phyloP scores from a whole-genome alignment of 2,888 invertebrate genomes.

The Diogma glabrata region DNA sequence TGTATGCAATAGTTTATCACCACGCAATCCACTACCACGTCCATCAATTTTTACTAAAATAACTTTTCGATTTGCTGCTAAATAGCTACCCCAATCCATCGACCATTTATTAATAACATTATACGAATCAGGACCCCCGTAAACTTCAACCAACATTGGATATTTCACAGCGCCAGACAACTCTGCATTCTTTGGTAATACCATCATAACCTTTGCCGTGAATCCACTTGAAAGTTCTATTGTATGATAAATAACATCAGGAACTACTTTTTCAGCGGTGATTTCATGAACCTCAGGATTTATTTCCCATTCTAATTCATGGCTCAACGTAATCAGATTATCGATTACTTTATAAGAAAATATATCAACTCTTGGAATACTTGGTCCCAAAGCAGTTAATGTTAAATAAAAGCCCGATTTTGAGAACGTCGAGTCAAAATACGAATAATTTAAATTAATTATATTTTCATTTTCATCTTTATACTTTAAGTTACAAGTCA shows the following conservation, averaged over 20 bases:
- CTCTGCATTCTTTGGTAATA: conserved; percentile 61
- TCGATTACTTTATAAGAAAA: conserved; percentile 31
- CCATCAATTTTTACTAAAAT: conserved; percentile 86
- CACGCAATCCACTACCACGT: conserved; percentile 76
- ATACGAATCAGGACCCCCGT: conserved; percentile 86
- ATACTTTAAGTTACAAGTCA: conserved; percentile 57
- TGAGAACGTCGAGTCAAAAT: conserved; percentile 51
- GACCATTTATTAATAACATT: conserved; percentile 69
- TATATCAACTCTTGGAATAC: conserved; percentile 60
- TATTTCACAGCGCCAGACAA: conserved; percentile 54
- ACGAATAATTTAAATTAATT: conserved; percentile 26
- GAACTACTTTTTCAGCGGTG: conserved; percentile 41
- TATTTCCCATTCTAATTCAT: conserved; percentile 49
- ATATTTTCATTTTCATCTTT: not conserved
- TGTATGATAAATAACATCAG: conserved; percentile 45
- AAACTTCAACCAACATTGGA: conserved; percentile 76
- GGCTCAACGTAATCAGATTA: conserved; percentile 18
- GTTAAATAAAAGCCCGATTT: conserved; percentile 52
- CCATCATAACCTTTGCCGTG: conserved; percentile 60
- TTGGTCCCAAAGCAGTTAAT: conserved; percentile 74
- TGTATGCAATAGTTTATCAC: conserved; percentile 70
- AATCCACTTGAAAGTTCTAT: conserved; percentile 52
- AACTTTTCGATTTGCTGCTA: conserved; percentile 71
- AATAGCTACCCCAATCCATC: conserved; percentile 78
- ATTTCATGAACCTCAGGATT: conserved; percentile 45